Percentiles rank a stretch among this genome's conserved stretches.
phyloP scores from a whole-genome alignment of 2,113 vertebrate genomes.

The Chauna torquata region DNA sequence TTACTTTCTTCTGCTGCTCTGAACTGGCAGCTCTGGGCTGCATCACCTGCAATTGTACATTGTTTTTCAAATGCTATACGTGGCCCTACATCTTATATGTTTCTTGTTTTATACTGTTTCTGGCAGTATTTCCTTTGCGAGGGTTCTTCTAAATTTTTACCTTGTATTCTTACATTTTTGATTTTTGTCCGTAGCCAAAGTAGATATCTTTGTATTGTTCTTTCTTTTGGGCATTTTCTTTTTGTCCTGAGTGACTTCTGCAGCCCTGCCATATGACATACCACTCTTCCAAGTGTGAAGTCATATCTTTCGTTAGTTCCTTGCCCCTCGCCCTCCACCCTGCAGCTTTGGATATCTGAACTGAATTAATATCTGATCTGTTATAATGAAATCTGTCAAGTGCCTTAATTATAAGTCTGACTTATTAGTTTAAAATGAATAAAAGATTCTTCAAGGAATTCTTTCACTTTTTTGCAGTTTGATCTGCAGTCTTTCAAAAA shows the following conservation, averaged over 20 bases:
- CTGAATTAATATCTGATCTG: not conserved
- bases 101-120: not conserved
- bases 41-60: not conserved
- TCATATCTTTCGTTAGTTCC: not conserved
- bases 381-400: constrained; percentile 33
- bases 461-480: not conserved
- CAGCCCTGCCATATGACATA: not conserved
- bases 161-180: not conserved
- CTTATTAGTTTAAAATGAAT: constrained; percentile 16
- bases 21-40: not conserved
- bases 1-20: not conserved
- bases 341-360: not conserved
- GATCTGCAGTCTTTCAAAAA: not conserved
- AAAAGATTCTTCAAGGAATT: constrained; percentile 1
- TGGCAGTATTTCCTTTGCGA: not conserved
- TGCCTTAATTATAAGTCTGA: constrained; percentile 23
- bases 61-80: not conserved
- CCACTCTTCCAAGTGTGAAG: not conserved
- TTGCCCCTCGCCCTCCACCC: not conserved
- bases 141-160: not conserved
- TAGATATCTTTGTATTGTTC: not conserved
- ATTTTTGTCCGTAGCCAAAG: not conserved
- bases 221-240: not conserved
- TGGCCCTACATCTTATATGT: not conserved
- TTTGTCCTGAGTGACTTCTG: not conserved